Base-by-base conservation (phyloP, 2,797 vertebrate species). In the Vipera ursinii region DNA sequence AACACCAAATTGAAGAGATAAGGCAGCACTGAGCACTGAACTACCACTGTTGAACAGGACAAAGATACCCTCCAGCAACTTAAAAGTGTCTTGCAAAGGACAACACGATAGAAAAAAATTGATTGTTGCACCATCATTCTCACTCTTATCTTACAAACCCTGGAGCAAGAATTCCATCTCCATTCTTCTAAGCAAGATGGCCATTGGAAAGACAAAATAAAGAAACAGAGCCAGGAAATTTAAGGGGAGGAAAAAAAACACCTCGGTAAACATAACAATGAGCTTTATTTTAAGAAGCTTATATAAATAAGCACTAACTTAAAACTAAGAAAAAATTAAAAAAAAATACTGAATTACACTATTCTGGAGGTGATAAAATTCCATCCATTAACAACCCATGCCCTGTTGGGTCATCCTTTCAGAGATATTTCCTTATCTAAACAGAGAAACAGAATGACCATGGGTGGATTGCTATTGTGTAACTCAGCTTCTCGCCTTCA, bases 131-230 rank as follows among this genome's bases (percentile, higher is more conserved):
- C 78, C 89, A 89, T 90, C 60, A 87, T 10, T 90, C 65, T 88
- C 63, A 88, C 48, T 22, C 89, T 91, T 93, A 91, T 91, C 92
- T 93, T 90, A 55, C 28, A 93, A 48, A 44, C 86, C 86, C 89
- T 63, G 59, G 12, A 86, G 87, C 87, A 89, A 38, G 53, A 89
- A 91, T 91, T 86, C 87, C 24, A 57, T 13, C n/a, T 89, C 55
- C 59, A 91, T 89, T 59, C 28, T 93, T 85, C 89, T 51, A 88
- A 61, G 65, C 20, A 57, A 90, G 86, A 51, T 60, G 86, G 59
- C 86, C 38, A 24, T 22, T 48, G 85, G 87, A 78, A 60, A 69
- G 59, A 89, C 73, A 44, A 93, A 89, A 89, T 28, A 48, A 85
- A 86, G 63, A 65, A 89, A 89, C 69, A 89, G 56, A 65, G 78